phyloP scores from a whole-genome alignment of 92 coral and sea anemone genomes.

The Epizoanthus rinbou region DNA sequence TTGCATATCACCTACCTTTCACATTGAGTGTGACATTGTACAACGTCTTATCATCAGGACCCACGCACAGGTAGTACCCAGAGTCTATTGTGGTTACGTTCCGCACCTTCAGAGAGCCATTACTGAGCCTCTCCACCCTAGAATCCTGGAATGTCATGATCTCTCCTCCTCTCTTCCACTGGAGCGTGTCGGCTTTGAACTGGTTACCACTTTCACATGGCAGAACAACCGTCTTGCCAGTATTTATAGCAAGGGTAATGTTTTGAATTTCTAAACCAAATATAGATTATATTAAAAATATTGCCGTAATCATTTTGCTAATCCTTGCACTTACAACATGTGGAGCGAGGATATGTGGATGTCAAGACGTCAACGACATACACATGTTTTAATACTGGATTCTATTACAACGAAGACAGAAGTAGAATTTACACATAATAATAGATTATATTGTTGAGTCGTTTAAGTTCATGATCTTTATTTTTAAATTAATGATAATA shows the following conservation, averaged over 20 bases:
- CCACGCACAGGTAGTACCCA: constrained; percentile 30
- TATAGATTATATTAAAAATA: not conserved
- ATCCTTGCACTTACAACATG: too few relatives aligned
- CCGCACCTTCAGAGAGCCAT: constrained; percentile 29
- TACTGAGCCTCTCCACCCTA: not conserved
- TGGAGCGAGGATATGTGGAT: not conserved
- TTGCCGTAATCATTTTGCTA: not conserved
- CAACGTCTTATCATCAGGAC: not conserved
- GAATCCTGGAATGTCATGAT: not conserved
- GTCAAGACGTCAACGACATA: not conserved
- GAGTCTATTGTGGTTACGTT: constrained; percentile 31
- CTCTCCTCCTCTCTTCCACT: constrained; percentile 37
- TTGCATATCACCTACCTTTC: not conserved
- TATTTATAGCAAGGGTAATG: not conserved
- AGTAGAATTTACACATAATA: too few relatives aligned
- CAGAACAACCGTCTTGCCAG: constrained; percentile 19
- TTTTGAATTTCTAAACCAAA: constrained; percentile 3
- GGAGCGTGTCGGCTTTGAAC: not conserved
- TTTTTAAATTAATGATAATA: not conserved
- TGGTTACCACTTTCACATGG: constrained; percentile 18
- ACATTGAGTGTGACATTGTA: constrained; percentile 31
- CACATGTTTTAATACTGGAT: too few relatives aligned
- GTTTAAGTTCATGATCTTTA: not conserved
- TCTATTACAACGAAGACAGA: too few relatives aligned
- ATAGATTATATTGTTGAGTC: not conserved